Conservation (phyloP, 2,888 invertebrate species). For the Hymenopus coronatus region DNA sequence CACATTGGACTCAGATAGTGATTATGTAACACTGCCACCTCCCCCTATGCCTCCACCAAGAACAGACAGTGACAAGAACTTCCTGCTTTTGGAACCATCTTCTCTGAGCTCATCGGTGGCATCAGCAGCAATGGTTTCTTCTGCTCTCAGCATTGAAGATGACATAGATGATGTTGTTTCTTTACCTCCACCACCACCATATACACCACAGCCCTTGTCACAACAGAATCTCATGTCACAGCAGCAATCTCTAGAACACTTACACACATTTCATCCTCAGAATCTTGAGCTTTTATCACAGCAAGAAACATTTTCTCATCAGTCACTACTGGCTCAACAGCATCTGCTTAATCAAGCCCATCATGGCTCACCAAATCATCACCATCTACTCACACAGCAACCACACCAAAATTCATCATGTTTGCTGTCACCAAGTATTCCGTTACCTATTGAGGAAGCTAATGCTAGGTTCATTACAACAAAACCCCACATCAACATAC, state of each 20-base stretch:
- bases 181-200: constrained; percentile 50
- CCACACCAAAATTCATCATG: neutral
- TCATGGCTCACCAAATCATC: neutral
- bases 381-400: neutral
- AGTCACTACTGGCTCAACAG: neutral
- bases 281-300: constrained; percentile 40
- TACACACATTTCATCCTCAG: neutral
- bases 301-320: constrained; percentile 53
- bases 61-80: constrained; percentile 49
- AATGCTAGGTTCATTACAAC: constrained; percentile 74
- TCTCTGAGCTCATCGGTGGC: constrained; percentile 41
- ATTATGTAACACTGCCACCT: constrained; percentile 71
- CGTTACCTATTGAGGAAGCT: constrained; percentile 59
- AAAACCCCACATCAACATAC: constrained; percentile 70
- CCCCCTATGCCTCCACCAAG: constrained; percentile 30
- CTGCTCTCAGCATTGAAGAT: constrained; percentile 66
- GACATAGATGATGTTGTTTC: constrained; percentile 57
- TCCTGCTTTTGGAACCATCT: constrained; percentile 48
- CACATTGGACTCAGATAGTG: constrained; percentile 84
- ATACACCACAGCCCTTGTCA: constrained; percentile 18
- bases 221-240: constrained; percentile 36
- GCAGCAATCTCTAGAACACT: neutral
- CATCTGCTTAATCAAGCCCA: neutral
- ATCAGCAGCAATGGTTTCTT: constrained; percentile 13
- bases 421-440: neutral